Base-by-base conservation (phyloP, 1,140 invertebrate species). In the Eurytemora carolleeae region DNA sequence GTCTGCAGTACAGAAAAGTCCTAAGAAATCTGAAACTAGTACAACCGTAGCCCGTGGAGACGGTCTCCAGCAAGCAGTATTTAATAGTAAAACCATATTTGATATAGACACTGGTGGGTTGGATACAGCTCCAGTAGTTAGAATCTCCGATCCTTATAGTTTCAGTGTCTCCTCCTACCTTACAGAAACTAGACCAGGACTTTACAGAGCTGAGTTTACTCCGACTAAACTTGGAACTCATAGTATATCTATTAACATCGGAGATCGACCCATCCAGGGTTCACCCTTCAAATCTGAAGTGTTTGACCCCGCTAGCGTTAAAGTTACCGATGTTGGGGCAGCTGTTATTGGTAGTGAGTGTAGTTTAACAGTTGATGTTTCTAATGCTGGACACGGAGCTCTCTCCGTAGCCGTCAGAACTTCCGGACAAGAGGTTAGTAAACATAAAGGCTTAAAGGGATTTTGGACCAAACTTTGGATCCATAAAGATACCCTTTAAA, bases 291-390 rank as follows among this genome's bases (percentile, higher is more conserved):
- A 81, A 1, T 79, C 91, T 2, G 85, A 88, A 69, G 87, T 86
- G 0, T 86, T 88, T 63, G 89, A 95, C 74, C 85, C 88, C 0
- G 77, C 78, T 2, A 79, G 84, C 68, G 84, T 93, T 17, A 80
- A 82, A 59, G 79, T 90, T 56, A 75, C 81, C 44, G 84, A 87
- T 64, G 77, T 87, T 56, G 80, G 82, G 19, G 83, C 88, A 67
- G 85, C 86, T 1, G 77, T 85, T 55, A 84, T 86, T 64, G 85
- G 90, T 72, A 78, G 85, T 64, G 86, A 90, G 31, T 83, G 84
- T 57, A 80, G 80, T 61, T 82, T 86, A 65, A 80, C 70, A 78
- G 82, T 79, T 71, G 81, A 66, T 78, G 79, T 67, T 76, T 81
- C 70, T 26, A 67, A 71, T 68, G 87, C 86, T 22, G 91, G 90